phyloP scores from a whole-genome alignment of 2,113 vertebrate genomes.

The Plotosus lineatus region DNA sequence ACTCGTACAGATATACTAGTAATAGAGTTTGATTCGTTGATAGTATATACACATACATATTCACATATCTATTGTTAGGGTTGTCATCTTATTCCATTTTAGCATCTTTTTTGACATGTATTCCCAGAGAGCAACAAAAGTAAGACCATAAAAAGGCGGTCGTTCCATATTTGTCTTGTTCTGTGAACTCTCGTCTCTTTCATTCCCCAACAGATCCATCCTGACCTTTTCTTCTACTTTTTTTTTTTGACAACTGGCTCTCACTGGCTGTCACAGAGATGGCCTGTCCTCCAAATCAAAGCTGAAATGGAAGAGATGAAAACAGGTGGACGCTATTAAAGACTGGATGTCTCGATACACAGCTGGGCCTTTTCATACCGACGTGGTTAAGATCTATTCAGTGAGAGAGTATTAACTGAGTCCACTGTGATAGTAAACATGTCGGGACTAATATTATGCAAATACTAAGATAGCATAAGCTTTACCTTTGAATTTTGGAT shows the following conservation, averaged over 20 bases:
- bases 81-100: background rate
- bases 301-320: slow-evolving; percentile 48
- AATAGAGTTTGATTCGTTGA: background rate
- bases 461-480: background rate
- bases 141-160: background rate
- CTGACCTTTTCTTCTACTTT: slow-evolving; percentile 9
- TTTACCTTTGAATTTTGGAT: background rate
- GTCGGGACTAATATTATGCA: background rate
- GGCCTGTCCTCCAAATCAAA: slow-evolving; percentile 24
- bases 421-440: background rate
- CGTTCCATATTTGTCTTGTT: slow-evolving; percentile 16
- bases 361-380: slow-evolving; percentile 56
- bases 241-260: slow-evolving; percentile 15
- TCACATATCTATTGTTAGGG: background rate
- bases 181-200: slow-evolving; percentile 6
- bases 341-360: slow-evolving; percentile 25
- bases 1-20: background rate
- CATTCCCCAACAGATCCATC: slow-evolving; percentile 7
- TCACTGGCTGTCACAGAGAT: slow-evolving; percentile 3
- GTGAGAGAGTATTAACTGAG: background rate
- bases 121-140: slow-evolving; percentile 2
- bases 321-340: slow-evolving; percentile 50
- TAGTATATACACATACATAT: background rate
- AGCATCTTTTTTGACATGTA: background rate
- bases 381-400: background rate